Conservation (phyloP, 1,140 invertebrate species). For the Ditylenchus dipsaci region DNA sequence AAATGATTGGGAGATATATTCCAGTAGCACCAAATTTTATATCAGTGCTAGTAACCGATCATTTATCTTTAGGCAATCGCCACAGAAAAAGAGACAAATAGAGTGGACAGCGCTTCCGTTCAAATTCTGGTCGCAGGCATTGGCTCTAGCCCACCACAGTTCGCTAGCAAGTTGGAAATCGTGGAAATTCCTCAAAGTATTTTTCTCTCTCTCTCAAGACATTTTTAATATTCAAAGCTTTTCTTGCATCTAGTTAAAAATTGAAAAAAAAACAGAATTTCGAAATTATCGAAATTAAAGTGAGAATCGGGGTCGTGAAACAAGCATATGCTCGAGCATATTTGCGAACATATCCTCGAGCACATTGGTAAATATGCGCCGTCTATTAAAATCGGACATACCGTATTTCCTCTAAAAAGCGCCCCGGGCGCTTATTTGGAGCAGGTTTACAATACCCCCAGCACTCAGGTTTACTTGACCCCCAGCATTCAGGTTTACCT, state of each 20-base stretch:
- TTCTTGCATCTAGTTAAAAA: neutral
- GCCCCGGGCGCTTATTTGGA: too few species aligned
- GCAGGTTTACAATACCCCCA: too few species aligned
- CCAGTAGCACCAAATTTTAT: too few species aligned
- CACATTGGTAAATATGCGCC: too few species aligned
- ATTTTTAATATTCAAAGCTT: neutral
- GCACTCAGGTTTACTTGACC: too few species aligned
- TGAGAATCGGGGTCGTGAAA: too few species aligned
- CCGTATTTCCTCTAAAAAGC: too few species aligned
- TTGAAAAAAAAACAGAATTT: neutral
- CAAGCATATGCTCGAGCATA: too few species aligned
- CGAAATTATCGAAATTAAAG: neutral
- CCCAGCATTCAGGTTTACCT: too few species aligned
- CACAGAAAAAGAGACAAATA: neutral
- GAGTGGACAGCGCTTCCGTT: neutral
- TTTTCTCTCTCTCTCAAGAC: neutral
- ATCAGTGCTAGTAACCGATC: neutral
- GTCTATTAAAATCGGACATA: too few species aligned
- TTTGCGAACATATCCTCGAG: too few species aligned
- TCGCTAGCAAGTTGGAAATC: neutral
- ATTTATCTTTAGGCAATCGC: conserved; percentile 1
- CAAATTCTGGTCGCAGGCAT: conserved; percentile 6
- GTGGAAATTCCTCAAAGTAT: neutral
- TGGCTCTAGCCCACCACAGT: neutral
- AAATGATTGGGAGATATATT: too few species aligned